Evolutionary conservation across 2,888 invertebrate species (phyloP), one percentile per base, ranked within the genome.

Genomic region (Oxytorus armatus): DNA sequence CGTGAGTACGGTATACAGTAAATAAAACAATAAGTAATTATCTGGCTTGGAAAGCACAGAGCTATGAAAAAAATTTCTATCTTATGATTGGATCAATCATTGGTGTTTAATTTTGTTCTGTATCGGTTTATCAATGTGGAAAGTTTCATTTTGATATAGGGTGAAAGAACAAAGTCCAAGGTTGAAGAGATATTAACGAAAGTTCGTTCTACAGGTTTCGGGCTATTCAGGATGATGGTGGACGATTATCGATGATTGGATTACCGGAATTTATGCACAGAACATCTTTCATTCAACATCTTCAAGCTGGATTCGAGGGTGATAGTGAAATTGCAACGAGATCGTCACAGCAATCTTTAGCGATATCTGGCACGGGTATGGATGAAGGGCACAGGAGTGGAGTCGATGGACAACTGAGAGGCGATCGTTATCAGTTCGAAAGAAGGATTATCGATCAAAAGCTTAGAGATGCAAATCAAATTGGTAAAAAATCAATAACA

Each of bases 1-100:
- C 85, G 88, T 89, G 83, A 89, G 88, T 86, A 55, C 51, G n/a
- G n/a, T n/a, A 18, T 29, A 14, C 8, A 16, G 14, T 23, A 7
- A 14, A 29, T 29, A 33, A 29, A 33, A 5, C 11, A 7, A 3
- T 16, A 8, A 33, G 18, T 36, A 18, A 4, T 18, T 36, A 18
- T 18, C n/a, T 51, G 3, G 51, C 51, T 36, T 8, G 10, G 10
- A 36, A 36, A 36, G 10, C 1, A 7, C 3, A 36, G 10, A 36
- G 36, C 36, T 36, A n/a, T n/a, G n/a, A n/a, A n/a, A n/a, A n/a
- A n/a, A n/a, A n/a, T n/a, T n/a, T n/a, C n/a, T n/a, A n/a, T n/a
- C n/a, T n/a, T n/a, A n/a, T n/a, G n/a, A n/a, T n/a, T n/a, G n/a
- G n/a, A n/a, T n/a, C n/a, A n/a, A n/a, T n/a, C n/a, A n/a, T n/a